phyloP scores from a whole-genome alignment of 2,113 vertebrate genomes.

The Galbula dea region DNA sequence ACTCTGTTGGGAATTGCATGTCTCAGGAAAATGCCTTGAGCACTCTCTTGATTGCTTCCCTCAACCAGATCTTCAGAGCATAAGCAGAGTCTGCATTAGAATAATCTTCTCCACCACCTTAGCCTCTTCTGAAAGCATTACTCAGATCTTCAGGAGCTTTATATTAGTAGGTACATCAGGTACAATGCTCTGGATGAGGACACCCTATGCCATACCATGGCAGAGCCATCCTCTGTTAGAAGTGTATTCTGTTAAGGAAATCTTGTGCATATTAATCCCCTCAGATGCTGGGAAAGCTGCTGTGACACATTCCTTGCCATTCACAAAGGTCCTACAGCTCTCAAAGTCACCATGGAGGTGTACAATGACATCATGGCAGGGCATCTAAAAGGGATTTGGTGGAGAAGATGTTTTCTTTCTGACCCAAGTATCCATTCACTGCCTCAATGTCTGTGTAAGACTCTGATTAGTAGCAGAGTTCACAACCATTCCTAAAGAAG shows the following conservation, averaged over 20 bases:
- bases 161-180: background rate
- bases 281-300: background rate
- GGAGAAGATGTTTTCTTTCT: background rate
- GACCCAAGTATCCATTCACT: background rate
- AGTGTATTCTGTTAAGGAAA: background rate
- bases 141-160: background rate
- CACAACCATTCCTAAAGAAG: background rate
- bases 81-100: background rate
- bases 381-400: background rate
- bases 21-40: constrained; percentile 23
- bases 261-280: background rate
- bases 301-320: background rate
- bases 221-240: background rate
- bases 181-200: background rate
- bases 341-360: background rate
- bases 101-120: background rate
- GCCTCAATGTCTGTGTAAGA: background rate
- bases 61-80: background rate
- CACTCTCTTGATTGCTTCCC: background rate
- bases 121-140: background rate
- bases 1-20: background rate
- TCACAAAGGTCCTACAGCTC: background rate
- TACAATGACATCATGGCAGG: background rate
- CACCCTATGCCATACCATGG: fast-evolving
- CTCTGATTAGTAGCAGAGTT: background rate